Base-by-base conservation (phyloP, 2,113 vertebrate species). In the Bos javanicus region DNA sequence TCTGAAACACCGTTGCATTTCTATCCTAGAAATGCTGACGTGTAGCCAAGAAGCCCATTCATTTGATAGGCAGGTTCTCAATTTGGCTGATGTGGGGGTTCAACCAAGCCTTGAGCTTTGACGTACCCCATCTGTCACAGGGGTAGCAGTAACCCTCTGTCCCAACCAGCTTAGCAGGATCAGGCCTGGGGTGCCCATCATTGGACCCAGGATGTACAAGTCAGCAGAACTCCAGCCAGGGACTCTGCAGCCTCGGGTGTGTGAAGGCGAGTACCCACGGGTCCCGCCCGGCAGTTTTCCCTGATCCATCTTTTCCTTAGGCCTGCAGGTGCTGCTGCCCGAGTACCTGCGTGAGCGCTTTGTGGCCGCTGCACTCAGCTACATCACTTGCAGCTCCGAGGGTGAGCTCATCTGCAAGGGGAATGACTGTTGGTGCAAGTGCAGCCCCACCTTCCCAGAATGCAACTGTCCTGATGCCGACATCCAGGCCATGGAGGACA, bases 391-490 rank as follows among this genome's bases (percentile, higher is more conserved):
- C 97, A 99, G 99, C 99, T 99, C 99, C 0, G 99, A 99, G 60
- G 99, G 99, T 0, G 99, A 99, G 98, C 98, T 99, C 83, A 95
- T 99, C 96, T 99, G 99, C 98, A 99, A 71, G 96, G 99, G 98
- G 95, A 99, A 99, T 4, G 99, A 99, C 98, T 99, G 99, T 98
- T 99, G 99, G 99, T 99, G 99, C 98, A 99, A 98, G 52, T 99
- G 99, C 98, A 99, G 99, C 30, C 84, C 99, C 2, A 96, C 99
- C 78, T 99, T 99, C 97, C 99, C 99, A 30, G 99, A 99, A 78
- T 99, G 99, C 98, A 99, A 99, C 99, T 99, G 99, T 98, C 99
- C 99, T 0, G 99, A 99, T 3, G 98, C 99, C 0, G 99, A 99
- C 97, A 98, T 99, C 98, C 99, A 99, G 97, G 99, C 99, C 7